phyloP scores from a whole-genome alignment of 2,888 invertebrate genomes.

The Schizaphis graminum region DNA sequence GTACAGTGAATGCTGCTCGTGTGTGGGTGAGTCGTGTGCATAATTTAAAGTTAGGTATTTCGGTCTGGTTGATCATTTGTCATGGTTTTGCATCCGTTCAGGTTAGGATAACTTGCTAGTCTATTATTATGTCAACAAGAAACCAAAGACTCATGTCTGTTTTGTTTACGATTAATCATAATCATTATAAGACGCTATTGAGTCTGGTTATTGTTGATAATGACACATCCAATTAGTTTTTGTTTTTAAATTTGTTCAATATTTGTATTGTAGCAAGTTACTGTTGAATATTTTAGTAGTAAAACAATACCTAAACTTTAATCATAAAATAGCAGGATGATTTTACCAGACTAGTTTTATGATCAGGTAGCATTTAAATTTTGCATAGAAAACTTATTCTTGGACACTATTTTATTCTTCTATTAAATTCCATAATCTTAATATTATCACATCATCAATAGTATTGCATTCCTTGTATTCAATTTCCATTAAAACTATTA shows the following conservation, averaged over 20 bases:
- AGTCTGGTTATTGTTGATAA: background rate
- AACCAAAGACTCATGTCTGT: background rate
- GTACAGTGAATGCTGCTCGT: conserved; percentile 95
- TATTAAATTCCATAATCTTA: background rate
- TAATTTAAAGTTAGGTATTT: background rate
- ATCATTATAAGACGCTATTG: background rate
- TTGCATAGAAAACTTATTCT: background rate
- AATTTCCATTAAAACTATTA: background rate
- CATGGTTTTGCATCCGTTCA: background rate
- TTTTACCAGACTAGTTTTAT: background rate
- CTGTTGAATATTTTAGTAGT: background rate
- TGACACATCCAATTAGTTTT: background rate
- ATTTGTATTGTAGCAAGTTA: background rate
- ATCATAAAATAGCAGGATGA: background rate
- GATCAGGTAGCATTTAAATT: background rate
- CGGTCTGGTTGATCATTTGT: background rate
- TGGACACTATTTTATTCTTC: background rate
- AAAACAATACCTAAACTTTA: background rate
- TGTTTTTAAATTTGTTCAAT: background rate
- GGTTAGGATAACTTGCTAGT: background rate
- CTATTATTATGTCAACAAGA: background rate
- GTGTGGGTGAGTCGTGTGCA: conserved; percentile 85
- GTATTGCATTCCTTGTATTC: background rate
- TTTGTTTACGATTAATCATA: no score
- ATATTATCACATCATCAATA: background rate